phyloP scores from a whole-genome alignment of 2,888 invertebrate species.

The Aleiodes alternator region DNA sequence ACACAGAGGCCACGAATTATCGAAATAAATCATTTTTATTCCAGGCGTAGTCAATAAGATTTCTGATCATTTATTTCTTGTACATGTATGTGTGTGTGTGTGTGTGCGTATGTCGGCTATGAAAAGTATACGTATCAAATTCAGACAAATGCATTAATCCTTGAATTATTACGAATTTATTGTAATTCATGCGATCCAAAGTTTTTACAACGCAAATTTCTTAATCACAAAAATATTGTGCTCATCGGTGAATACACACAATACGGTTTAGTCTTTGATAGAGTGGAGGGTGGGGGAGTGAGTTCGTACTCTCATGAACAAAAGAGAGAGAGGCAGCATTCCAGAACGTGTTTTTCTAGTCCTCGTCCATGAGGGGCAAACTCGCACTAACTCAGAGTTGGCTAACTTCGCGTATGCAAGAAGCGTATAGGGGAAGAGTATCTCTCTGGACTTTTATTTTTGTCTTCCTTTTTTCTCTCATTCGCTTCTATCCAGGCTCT shows the following conservation, averaged over 20 bases:
- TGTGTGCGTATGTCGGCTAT: conserved; percentile 32
- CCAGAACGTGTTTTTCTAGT: conserved; percentile 57
- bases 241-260: no score
- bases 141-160: conserved; percentile 1
- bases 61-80: no score
- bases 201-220: no score
- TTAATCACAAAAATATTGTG: no score
- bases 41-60: conserved; percentile 9
- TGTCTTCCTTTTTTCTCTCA: conserved; percentile 9
- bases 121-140: no score
- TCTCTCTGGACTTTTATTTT: conserved; percentile 37
- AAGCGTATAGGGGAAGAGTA: conserved; percentile 54
- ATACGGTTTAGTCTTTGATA: no score
- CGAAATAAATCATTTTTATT: conserved; percentile 53
- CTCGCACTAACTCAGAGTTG: conserved; percentile 32
- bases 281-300: no score
- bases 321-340: conserved; percentile 49
- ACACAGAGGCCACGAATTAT: conserved; percentile 45
- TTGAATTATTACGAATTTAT: conserved; percentile 59
- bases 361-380: conserved; percentile 36
- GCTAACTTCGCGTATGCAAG: conserved; percentile 59
- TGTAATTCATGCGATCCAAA: conserved; percentile 39
- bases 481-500: conserved; percentile 39
- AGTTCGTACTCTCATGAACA: not conserved
- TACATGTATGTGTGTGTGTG: conserved; percentile 17